A percentile compares a stretch with the other conserved stretches of the same genome.
Evolutionary conservation across 2,888 invertebrate genomes (phyloP).

Genomic region (Latrodectus hesperus): DNA sequence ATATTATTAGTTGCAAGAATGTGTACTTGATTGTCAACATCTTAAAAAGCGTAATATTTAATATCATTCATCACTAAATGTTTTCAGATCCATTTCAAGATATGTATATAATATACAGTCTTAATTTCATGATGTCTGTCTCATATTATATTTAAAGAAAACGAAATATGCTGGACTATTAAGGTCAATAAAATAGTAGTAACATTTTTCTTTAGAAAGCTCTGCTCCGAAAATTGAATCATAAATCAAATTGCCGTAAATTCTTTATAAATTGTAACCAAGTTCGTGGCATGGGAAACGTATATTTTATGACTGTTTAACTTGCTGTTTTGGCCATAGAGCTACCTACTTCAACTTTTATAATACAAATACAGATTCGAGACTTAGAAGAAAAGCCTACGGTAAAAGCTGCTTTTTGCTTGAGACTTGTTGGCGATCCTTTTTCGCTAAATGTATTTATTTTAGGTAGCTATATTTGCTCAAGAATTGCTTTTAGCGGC

Average conservation of each 20-base stretch:
- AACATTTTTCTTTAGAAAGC: not conserved
- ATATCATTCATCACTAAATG: too few relatives aligned
- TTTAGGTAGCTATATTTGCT: slow-evolving; percentile 37
- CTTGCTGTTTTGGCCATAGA: slow-evolving; percentile 6
- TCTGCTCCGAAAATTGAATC: slow-evolving; percentile 6
- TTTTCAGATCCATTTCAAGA: too few relatives aligned
- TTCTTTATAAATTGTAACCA: slow-evolving; percentile 21
- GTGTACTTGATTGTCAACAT: too few relatives aligned
- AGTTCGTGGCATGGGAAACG: not conserved
- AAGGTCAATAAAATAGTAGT: slow-evolving; percentile 28
- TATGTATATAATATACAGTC: too few relatives aligned
- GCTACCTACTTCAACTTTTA: slow-evolving; percentile 41
- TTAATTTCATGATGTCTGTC: too few relatives aligned
- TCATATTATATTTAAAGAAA: too few relatives aligned
- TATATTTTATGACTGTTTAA: slow-evolving; percentile 38
- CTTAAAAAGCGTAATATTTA: too few relatives aligned
- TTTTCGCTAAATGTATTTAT: slow-evolving; percentile 48
- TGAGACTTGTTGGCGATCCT: slow-evolving; percentile 11
- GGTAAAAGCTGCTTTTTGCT: slow-evolving; percentile 28
- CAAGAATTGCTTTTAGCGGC: slow-evolving; percentile 3
- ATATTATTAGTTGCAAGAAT: too few relatives aligned
- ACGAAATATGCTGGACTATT: not conserved
- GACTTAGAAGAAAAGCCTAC: slow-evolving; percentile 12
- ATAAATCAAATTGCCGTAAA: slow-evolving; percentile 34
- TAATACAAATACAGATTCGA: slow-evolving; percentile 21